A percentile compares a stretch with the other conserved stretches of the same genome.
These are phyloP conservation scores for Alloscopus bannaensis DNA, from an alignment of 2,888 invertebrate genomes.

Conservation along the genomic window DNA sequence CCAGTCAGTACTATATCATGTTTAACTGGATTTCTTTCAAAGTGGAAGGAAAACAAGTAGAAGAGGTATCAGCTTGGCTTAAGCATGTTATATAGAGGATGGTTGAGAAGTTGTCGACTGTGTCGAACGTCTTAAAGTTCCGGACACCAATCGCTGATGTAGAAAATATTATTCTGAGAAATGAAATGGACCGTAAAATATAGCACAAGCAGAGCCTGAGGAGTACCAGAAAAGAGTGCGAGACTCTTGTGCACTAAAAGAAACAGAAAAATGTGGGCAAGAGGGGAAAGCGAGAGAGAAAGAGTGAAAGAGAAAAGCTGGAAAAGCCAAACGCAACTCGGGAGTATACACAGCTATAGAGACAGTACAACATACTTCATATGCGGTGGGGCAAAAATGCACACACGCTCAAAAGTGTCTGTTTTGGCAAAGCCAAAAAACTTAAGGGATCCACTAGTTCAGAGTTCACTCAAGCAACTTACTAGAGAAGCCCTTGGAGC, in stretches of 20 bases:
- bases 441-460: constrained; percentile 53
- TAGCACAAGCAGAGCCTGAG: constrained; percentile 54
- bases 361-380: not conserved
- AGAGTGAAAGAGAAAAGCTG: constrained; percentile 9
- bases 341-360: constrained; percentile 16
- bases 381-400: not conserved
- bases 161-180: constrained; percentile 68
- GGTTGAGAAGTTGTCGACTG: constrained; percentile 57
- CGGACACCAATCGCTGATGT: constrained; percentile 64
- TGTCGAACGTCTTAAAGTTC: constrained; percentile 62
- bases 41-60: constrained; percentile 33
- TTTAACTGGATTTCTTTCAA: constrained; percentile 49
- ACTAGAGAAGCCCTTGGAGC: constrained; percentile 51
- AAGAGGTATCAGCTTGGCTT: constrained; percentile 56
- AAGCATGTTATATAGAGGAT: constrained; percentile 37
- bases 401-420: constrained; percentile 17
- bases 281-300: constrained; percentile 7
- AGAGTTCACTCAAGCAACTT: constrained; percentile 59
- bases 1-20: constrained; percentile 40
- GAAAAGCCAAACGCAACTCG: constrained; percentile 14
- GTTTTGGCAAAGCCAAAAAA: constrained; percentile 39
- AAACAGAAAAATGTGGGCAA: constrained; percentile 10
- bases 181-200: constrained; percentile 69
- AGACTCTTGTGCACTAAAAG: constrained; percentile 18
- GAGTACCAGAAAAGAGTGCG: constrained; percentile 23